Percentiles rank a stretch among this genome's conserved stretches.
Evolutionary conservation across 2,888 invertebrate species (phyloP).

Genomic region (Drosophila stalkeri): DNA sequence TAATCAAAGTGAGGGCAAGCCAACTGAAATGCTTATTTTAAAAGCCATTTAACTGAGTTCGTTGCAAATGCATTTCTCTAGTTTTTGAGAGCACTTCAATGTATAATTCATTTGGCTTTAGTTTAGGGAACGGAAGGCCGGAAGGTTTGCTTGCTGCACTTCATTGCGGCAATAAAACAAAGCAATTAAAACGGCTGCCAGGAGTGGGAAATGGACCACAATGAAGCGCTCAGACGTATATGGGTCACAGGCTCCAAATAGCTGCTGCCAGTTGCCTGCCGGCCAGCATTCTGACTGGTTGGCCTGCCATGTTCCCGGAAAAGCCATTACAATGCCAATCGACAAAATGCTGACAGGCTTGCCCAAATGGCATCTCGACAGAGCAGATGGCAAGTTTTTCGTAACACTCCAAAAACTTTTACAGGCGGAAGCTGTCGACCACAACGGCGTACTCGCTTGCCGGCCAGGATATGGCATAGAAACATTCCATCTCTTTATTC

Average conservation of each 20-base stretch:
- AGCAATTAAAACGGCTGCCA: constrained; percentile 73
- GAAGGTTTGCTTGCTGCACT: constrained; percentile 31
- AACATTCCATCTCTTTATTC: constrained; percentile 12
- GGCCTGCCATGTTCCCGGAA: constrained; percentile 41
- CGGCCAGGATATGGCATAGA: constrained; percentile 18
- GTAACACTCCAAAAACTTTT: constrained; percentile 54
- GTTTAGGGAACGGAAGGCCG: background rate
- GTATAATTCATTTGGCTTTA: constrained; percentile 30
- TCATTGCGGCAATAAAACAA: constrained; percentile 66
- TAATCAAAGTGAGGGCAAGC: constrained; percentile 23
- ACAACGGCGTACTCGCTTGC: constrained; percentile 12
- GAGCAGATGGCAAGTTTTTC: constrained; percentile 38
- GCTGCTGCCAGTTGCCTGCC: constrained; percentile 39
- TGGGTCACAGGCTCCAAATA: constrained; percentile 67
- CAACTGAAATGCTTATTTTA: constrained; percentile 16
- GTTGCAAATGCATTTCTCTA: background rate
- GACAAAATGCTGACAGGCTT: constrained; percentile 61
- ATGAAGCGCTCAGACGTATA: constrained; percentile 54
- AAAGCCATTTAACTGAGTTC: constrained; percentile 16
- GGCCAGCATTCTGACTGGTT: background rate
- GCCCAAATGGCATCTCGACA: constrained; percentile 46
- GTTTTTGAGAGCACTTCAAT: constrained; percentile 14
- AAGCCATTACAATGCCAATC: constrained; percentile 76
- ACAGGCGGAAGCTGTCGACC: constrained; percentile 59
- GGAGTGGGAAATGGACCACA: constrained; percentile 33